Conservation (phyloP, 2,888 invertebrate genomes). For the Philereme transversata region DNA sequence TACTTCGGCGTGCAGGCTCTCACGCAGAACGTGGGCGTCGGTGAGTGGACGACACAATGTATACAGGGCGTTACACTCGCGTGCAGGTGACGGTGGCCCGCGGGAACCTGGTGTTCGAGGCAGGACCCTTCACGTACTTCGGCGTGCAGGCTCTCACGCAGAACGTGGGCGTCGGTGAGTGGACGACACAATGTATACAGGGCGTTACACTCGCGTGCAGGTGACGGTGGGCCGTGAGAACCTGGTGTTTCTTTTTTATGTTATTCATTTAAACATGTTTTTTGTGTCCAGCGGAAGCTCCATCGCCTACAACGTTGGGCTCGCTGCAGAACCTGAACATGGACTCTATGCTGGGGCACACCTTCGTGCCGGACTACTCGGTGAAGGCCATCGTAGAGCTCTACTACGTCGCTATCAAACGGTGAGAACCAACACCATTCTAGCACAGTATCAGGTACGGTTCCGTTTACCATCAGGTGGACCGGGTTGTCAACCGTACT, state of each 20-base stretch:
- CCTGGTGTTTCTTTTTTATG: conserved; percentile 88
- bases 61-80: too few species aligned
- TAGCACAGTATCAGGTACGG: not conserved
- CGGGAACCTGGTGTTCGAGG: conserved; percentile 96
- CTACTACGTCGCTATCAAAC: conserved; percentile 93
- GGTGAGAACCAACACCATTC: conserved; percentile 59
- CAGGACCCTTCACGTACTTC: conserved; percentile 98
- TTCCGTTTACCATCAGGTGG: too few species aligned
- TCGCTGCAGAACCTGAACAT: conserved; percentile 93
- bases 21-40: too few species aligned
- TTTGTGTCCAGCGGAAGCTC: conserved; percentile 74
- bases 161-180: conserved; percentile 85
- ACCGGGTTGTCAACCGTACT: too few species aligned
- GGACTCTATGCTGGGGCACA: conserved; percentile 90
- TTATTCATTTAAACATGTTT: conserved; percentile 55
- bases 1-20: too few species aligned
- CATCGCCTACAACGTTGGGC: conserved; percentile 86
- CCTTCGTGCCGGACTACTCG: conserved; percentile 96
- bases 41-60: too few species aligned
- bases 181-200: conserved; percentile 80
- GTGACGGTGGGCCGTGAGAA: conserved; percentile 96
- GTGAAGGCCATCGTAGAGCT: conserved; percentile 94
- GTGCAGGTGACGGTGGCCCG: conserved; percentile 97
- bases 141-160: conserved; percentile 93
- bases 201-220: conserved; percentile 91